Evolutionary conservation across 2,797 vertebrate genomes (phyloP), one percentile per base, ranked within the genome.

Genomic region (Babyrousa celebensis): DNA sequence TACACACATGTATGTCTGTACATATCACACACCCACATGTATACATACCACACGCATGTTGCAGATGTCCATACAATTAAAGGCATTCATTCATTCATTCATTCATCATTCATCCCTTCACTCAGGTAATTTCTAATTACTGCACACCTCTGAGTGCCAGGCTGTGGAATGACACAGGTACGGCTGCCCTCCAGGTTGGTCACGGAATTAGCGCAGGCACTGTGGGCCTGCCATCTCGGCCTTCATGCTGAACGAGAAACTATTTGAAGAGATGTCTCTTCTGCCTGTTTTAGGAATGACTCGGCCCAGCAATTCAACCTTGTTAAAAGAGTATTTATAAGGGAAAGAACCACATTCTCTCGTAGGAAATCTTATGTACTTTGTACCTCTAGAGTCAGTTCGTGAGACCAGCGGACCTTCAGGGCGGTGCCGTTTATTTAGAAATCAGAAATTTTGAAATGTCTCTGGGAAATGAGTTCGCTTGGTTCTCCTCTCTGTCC

Each of bases 371-470:
- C 1, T n/a, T 29, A 12, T 17, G 29, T 63, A 1, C 4, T 6
- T 20, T 58, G 8, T 72, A 12, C 60, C 62, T 74, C 60, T 63
- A 4, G 60, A 74, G 79, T 40, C 10, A 56, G 54, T 14, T 27
- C 17, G 3, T 1, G 36, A 65, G 67, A 52, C 36, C 58, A 21
- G 29, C 36, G 6, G 77, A 60, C 36, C 54, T 27, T 84, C 62
- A 40, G 75, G 58, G 16, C 5, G 15, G 1, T 65, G 89, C 62
- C 4, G 3, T 36, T 80, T 79, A 56, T 40, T 78, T 71, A 56
- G 60, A 82, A 68, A 78, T 58, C 14, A 75, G 60, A 65, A 43
- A 83, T 62, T 84, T 74, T 54, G 74, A 91, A 88, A 56, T 84
- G 29, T n/a, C 63, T 56, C 29, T 52, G 7, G 94, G 91, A 85